phyloP scores from a whole-genome alignment of 2,797 vertebrate species.

The Pempheris klunzingeri region DNA sequence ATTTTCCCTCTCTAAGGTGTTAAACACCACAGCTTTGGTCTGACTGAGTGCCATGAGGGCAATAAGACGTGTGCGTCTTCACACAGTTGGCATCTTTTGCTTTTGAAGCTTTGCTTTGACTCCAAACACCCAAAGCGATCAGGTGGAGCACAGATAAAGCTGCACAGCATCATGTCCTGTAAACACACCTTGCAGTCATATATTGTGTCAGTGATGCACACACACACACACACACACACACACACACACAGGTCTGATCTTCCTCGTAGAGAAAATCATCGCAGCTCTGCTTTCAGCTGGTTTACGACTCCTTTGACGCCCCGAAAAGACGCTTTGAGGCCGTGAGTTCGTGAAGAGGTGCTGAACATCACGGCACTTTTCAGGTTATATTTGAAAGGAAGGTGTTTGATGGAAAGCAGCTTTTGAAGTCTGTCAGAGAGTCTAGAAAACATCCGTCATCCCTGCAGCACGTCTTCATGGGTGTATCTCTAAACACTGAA shows the following conservation, averaged over 20 bases:
- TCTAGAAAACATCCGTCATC: too few species aligned
- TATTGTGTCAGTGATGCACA: too few species aligned
- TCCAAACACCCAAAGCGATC: slow-evolving; percentile 23
- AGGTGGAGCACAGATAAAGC: neutral
- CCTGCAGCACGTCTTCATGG: too few species aligned
- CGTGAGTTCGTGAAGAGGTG: neutral
- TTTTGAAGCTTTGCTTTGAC: slow-evolving; percentile 18
- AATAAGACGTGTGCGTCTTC: neutral
- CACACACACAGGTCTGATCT: neutral
- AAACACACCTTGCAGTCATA: neutral
- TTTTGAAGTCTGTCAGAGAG: neutral
- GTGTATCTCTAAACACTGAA: too few species aligned
- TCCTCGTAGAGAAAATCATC: neutral
- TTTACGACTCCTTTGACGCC: neutral
- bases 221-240: neutral
- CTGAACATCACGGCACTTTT: neutral
- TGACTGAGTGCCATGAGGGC: neutral
- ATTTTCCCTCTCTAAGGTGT: neutral
- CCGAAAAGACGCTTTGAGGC: neutral
- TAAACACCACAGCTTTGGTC: neutral
- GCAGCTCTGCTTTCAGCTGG: neutral
- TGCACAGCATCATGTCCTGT: neutral
- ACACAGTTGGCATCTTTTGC: neutral
- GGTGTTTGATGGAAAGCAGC: neutral
- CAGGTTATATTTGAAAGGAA: neutral